Base-by-base conservation (phyloP, 2,888 invertebrate species). In the Netelia fuscicornis region DNA sequence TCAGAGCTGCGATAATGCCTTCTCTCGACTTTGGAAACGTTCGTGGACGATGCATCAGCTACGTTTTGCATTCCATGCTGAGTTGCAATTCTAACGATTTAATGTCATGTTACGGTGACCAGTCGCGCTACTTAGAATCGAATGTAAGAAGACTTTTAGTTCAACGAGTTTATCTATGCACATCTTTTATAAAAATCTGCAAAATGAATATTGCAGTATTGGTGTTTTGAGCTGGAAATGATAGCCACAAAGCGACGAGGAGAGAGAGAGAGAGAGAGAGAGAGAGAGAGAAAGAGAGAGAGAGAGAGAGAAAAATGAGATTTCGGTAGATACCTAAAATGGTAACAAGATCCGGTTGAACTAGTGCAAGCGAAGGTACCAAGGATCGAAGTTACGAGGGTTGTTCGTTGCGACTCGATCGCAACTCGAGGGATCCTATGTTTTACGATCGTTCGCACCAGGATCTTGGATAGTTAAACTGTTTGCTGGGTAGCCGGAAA, bases 381-480 rank as follows among this genome's bases (percentile, higher is more conserved):
- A 60, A 37, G 67, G 58, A 48, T 72, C 64, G 58, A 58, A 64
- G 76, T 68, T 75, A 70, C 54, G 48, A 70, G 20, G 54, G 75
- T 67, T 78, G 65, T 67, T 60, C 56, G 56, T 77, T 76, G 62
- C 44, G 48, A 60, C 48, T 75, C 70, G 44, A 11, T 68, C 68
- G 68, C 37, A 74, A 54, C 23, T 58, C 17, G 62, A 60, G 44
- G 13, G 42, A 67, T 79, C 37, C 52, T 65, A 74, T 74, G 76
- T 82, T 77, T 82, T 74, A 75, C 72, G 79, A 68, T 68, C 80
- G 77, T 79, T 83, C 44, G 30, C 68, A 62, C 48, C 65, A 68
- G 84, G 84, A 86, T 85, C 71, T 81, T 74, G 65, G 23, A 10
- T 48, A 75, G 77, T 83, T 87, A 87, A 88, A 89, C 62, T 52